Conservation (phyloP, 2,888 invertebrate species). For the Notodonta dromedarius region DNA sequence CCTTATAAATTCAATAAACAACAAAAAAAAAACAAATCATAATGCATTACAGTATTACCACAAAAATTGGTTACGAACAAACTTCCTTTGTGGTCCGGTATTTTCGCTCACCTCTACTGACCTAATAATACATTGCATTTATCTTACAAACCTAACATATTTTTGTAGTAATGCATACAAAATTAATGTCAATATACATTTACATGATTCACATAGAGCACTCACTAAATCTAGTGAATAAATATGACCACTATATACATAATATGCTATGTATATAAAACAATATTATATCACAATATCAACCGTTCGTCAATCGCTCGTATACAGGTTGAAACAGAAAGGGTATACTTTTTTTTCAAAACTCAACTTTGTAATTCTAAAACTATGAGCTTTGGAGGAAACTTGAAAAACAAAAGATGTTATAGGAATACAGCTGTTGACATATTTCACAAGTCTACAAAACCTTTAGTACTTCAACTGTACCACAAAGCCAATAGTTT, state of each 20-base stretch:
- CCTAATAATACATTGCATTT: too few species aligned
- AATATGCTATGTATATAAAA: conserved; percentile 23
- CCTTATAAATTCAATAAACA: conserved; percentile 28
- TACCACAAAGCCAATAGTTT: too few species aligned
- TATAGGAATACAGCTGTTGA: too few species aligned
- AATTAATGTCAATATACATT: conserved; percentile 38
- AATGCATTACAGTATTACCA: conserved; percentile 24
- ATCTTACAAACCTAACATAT: background rate
- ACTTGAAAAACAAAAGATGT: too few species aligned
- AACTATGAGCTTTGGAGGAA: too few species aligned
- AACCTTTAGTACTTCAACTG: too few species aligned
- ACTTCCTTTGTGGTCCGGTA: too few species aligned
- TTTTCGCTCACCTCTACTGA: too few species aligned
- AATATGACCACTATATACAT: conserved; percentile 4
- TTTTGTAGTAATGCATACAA: background rate
- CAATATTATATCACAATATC: conserved; percentile 53
- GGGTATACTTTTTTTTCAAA: too few species aligned
- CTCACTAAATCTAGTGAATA: conserved; percentile 33
- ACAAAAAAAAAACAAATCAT: conserved; percentile 32
- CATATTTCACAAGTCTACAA: too few species aligned
- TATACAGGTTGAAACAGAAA: too few species aligned
- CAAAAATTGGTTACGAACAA: background rate
- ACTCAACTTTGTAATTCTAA: too few species aligned
- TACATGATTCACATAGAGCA: conserved; percentile 33
- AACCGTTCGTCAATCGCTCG: conserved; percentile 37